Percentiles rank a stretch among this genome's conserved stretches.
phyloP scores from a whole-genome alignment of 2,113 vertebrate species.

The Anolis sagrei region DNA sequence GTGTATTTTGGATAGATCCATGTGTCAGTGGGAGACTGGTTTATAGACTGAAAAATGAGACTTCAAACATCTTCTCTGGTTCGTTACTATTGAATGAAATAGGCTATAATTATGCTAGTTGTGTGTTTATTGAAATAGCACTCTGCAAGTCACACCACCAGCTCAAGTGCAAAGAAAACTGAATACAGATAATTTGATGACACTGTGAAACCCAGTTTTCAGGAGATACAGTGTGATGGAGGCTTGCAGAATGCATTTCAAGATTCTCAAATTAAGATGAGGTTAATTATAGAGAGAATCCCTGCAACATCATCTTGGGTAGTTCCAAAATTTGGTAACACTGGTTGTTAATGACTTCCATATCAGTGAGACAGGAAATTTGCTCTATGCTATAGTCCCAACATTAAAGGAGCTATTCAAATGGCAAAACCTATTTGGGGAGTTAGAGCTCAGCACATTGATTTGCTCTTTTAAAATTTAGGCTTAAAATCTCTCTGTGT shows the following conservation, averaged over 20 bases:
- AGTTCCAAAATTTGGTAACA: neutral
- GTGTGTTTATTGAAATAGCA: neutral
- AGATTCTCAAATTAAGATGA: neutral
- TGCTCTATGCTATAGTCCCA: too few relatives aligned
- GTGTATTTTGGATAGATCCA: conserved; percentile 11
- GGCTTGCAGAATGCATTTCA: neutral
- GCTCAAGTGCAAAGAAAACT: neutral
- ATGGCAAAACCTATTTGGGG: too few relatives aligned
- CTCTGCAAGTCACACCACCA: neutral
- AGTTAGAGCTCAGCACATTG: too few relatives aligned
- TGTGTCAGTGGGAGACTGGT: neutral
- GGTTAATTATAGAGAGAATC: neutral
- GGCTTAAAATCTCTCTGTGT: too few relatives aligned
- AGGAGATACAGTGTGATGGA: neutral
- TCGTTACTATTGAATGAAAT: conserved; percentile 23
- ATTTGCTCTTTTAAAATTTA: too few relatives aligned
- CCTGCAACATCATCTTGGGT: neutral
- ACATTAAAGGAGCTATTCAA: too few relatives aligned
- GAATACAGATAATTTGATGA: neutral
- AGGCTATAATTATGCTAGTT: neutral
- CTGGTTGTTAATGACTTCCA: neutral
- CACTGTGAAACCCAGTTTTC: neutral
- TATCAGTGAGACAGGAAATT: too few relatives aligned
- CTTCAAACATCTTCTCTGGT: conserved; percentile 11
- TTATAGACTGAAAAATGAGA: conserved; percentile 9